Percentiles rank a stretch among this genome's conserved stretches.
phyloP scores from a whole-genome alignment of 2,888 invertebrate genomes.

The Byasa hedistus region DNA sequence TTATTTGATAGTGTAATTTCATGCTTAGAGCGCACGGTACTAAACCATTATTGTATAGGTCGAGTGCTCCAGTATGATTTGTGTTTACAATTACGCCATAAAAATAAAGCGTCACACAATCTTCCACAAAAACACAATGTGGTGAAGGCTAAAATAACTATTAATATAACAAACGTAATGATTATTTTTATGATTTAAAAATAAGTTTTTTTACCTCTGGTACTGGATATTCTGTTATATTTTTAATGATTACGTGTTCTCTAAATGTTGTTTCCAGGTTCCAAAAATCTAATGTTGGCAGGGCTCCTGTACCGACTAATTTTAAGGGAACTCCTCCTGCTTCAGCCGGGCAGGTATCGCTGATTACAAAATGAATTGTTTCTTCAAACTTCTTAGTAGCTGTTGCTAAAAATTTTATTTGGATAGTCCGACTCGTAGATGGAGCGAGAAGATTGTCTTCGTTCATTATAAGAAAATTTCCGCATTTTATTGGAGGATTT shows the following conservation, averaged over 20 bases:
- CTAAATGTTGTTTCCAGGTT: constrained; percentile 80
- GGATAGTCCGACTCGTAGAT: constrained; percentile 64
- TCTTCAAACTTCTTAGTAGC: constrained; percentile 61
- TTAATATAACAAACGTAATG: constrained; percentile 5
- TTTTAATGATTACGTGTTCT: constrained; percentile 80
- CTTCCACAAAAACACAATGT: constrained; percentile 71
- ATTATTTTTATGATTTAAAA: not conserved
- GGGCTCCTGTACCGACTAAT: constrained; percentile 76
- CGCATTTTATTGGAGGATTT: constrained; percentile 65
- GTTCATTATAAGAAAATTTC: constrained; percentile 67
- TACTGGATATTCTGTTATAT: constrained; percentile 70
- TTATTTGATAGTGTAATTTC: constrained; percentile 62
- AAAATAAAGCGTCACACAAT: constrained; percentile 67
- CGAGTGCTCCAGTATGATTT: constrained; percentile 53
- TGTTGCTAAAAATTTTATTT: constrained; percentile 64
- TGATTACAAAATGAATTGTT: constrained; percentile 67
- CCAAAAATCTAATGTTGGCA: constrained; percentile 79
- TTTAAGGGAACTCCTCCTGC: constrained; percentile 69
- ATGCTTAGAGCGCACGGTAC: constrained; percentile 64
- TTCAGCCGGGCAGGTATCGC: constrained; percentile 74
- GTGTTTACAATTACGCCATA: constrained; percentile 66
- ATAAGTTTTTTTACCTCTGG: constrained; percentile 55
- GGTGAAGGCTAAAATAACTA: constrained; percentile 58
- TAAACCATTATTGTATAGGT: constrained; percentile 71
- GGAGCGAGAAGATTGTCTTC: constrained; percentile 72